Conservation (phyloP, 2,797 vertebrate genomes). For the Gadopsis bispinosus region DNA sequence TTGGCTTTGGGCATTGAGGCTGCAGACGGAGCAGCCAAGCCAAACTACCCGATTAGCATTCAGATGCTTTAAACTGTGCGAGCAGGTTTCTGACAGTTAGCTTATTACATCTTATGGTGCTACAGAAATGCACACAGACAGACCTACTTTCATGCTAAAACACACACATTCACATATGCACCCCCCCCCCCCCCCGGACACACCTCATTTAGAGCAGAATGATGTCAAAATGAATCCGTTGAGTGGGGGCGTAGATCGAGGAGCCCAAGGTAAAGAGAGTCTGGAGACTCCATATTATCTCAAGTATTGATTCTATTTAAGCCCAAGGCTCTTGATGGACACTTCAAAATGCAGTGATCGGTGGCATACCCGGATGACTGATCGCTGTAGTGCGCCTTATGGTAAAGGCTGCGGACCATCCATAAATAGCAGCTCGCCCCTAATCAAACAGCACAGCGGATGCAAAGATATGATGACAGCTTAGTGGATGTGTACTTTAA, state of each 20-base stretch:
- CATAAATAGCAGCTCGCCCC: slow-evolving; percentile 65
- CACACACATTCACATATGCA: slow-evolving; percentile 3
- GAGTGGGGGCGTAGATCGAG: slow-evolving; percentile 73
- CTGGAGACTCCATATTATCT: slow-evolving; percentile 80
- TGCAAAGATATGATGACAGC: slow-evolving; percentile 54
- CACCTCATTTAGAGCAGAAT: slow-evolving; percentile 71
- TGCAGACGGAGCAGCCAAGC: slow-evolving; percentile 42
- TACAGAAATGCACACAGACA: slow-evolving; percentile 28
- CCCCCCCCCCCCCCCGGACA: slow-evolving; percentile 23
- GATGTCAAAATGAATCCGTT: slow-evolving; percentile 68
- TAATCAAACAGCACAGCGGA: slow-evolving; percentile 60
- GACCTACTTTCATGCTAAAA: background rate
- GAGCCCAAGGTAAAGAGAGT: slow-evolving; percentile 76
- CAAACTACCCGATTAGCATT: slow-evolving; percentile 61
- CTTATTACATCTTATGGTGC: slow-evolving; percentile 51
- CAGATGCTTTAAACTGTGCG: slow-evolving; percentile 47
- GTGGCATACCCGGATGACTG: slow-evolving; percentile 73
- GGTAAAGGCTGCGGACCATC: slow-evolving; percentile 59
- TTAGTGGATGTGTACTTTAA: slow-evolving; percentile 55
- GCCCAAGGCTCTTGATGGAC: slow-evolving; percentile 69
- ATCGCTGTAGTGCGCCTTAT: slow-evolving; percentile 66
- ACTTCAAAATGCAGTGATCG: slow-evolving; percentile 67
- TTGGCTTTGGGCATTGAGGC: slow-evolving; percentile 39
- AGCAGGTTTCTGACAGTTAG: slow-evolving; percentile 48
- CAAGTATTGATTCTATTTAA: slow-evolving; percentile 80